Base-by-base conservation (phyloP, 2,888 invertebrate genomes). In the Melipona beecheii region DNA sequence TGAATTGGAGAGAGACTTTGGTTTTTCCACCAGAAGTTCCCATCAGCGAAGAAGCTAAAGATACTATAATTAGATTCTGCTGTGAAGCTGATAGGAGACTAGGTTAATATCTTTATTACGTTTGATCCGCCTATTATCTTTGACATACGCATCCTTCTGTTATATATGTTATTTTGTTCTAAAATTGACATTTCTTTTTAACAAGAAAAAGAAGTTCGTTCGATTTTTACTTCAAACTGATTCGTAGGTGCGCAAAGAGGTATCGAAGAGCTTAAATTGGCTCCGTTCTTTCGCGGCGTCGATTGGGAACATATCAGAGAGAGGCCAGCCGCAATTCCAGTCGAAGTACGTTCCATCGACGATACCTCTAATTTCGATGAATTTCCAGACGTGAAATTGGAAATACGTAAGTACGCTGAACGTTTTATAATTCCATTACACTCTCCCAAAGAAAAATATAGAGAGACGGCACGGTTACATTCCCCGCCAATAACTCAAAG, bases 321-420 rank as follows among this genome's bases (percentile, higher is more conserved):
- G 94, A 96, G 99, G 80, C 99, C 99, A 73, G 99, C 99, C 84
- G 99, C 99, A 91, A 99, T 99, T 95, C 97, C 98, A 70, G 99
- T 99, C 43, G 98, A 99, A 94, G 99, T 99, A 82, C 98, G 98
- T 94, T 99, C 99, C 89, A 99, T 99, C 92, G 99, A 99, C 95
- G 99, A 99, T 95, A 99, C 99, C 65, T 99, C 99, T 89, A 99
- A 99, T 95, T 99, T 99, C 95, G 99, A 99, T 95, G 99, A 99
- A 93, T 99, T 99, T 96, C 99, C 99, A 11, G 99, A 99, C 95
- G 99, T 99, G 92, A 99, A 99, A 94, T 96, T 99, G 90, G 98
- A 99, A 96, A 99, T 99, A 95, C 99, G 99, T 99, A 96, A 97
- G 98, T 97, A 24, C n/a, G 62, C 27, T 11, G 2, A 43, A 50